These are phyloP conservation scores for Halesus radiatus DNA, from an alignment of 1,140 invertebrate genomes.

Conservation along the genomic window DNA sequence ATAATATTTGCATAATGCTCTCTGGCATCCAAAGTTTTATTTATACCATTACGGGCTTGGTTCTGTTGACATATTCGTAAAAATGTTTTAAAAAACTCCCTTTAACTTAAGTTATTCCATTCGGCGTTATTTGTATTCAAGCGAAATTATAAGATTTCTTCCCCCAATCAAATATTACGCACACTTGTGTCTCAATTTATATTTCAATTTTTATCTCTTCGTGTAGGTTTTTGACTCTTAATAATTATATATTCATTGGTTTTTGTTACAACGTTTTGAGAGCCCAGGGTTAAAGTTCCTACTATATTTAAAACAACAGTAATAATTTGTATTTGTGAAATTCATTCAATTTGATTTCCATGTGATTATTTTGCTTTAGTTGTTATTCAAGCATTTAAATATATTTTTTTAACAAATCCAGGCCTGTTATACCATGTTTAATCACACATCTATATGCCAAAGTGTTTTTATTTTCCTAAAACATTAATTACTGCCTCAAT, in stretches of 20 bases:
- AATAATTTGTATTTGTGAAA: too few relatives aligned
- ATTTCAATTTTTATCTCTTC: conserved; percentile 3
- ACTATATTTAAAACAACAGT: too few relatives aligned
- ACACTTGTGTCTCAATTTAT: not conserved
- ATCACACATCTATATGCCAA: not conserved
- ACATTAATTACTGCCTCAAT: too few relatives aligned
- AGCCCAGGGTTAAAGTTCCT: too few relatives aligned
- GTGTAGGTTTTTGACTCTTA: not conserved
- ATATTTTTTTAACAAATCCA: too few relatives aligned
- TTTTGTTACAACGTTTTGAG: too few relatives aligned
- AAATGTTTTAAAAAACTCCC: conserved; percentile 11
- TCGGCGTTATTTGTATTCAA: not conserved
- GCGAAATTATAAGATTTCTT: too few relatives aligned
- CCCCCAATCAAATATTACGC: not conserved
- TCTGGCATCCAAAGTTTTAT: not conserved
- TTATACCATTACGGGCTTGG: conserved; percentile 36
- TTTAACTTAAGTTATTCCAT: not conserved
- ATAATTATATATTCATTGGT: too few relatives aligned
- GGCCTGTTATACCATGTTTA: not conserved
- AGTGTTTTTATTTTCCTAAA: not conserved
- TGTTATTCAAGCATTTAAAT: too few relatives aligned
- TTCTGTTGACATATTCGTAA: conserved; percentile 36
- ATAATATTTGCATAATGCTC: conserved; percentile 1
- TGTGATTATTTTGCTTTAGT: too few relatives aligned
- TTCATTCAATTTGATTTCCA: too few relatives aligned